A percentile compares a stretch with the other conserved stretches of the same genome.
These are phyloP conservation scores for Thripadectes ignobilis DNA, from an alignment of 2,797 vertebrate genomes.

Conservation along the genomic window DNA sequence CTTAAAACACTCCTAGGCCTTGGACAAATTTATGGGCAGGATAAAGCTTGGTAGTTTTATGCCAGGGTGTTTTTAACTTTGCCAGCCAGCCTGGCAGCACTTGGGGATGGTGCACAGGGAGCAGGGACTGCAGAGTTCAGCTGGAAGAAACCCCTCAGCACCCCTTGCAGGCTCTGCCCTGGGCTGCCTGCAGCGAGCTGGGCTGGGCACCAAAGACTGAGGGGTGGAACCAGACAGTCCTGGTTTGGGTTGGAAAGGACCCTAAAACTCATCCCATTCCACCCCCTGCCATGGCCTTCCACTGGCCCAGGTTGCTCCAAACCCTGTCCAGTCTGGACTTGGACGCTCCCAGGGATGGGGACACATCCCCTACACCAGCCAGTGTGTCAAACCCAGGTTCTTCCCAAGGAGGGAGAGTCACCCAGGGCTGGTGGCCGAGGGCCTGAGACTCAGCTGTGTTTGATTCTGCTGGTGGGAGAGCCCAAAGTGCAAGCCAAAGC, in stretches of 20 bases:
- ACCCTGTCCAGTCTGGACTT: rapidly evolving
- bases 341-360: not conserved
- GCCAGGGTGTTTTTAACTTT: not conserved
- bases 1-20: slow-evolving; percentile 68
- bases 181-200: not conserved
- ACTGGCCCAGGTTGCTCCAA: rapidly evolving
- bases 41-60: slow-evolving; percentile 54
- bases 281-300: not conserved
- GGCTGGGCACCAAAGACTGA: not conserved
- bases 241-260: not conserved
- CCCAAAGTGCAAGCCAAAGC: not conserved
- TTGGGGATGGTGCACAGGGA: not conserved
- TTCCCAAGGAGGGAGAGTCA: not conserved
- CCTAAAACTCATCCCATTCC: not conserved
- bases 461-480: not conserved
- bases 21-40: slow-evolving; percentile 59
- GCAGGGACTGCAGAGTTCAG: not conserved
- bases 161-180: not conserved
- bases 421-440: not conserved
- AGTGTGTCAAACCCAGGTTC: not conserved
- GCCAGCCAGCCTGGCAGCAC: slow-evolving; percentile 10
- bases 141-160: not conserved
- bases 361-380: not conserved
- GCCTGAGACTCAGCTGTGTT: not conserved
- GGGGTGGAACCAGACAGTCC: not conserved